Evolutionary conservation across 2,888 invertebrate genomes (phyloP).

Genomic region (Halictus ligatus): DNA sequence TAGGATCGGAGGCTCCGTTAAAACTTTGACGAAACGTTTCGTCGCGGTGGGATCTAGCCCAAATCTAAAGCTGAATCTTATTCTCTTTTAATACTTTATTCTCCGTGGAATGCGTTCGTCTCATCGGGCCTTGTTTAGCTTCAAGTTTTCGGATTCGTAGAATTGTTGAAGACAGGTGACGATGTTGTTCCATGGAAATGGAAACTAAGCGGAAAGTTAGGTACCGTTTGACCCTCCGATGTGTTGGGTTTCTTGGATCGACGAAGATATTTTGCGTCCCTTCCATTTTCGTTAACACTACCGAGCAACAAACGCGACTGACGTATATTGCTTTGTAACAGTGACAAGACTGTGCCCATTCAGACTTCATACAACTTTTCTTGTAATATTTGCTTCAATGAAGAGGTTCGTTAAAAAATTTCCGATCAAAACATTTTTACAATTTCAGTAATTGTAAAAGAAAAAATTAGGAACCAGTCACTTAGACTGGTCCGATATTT

Average conservation of each 20-base stretch:
- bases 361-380: too few species aligned
- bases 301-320: too few species aligned
- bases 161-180: not conserved
- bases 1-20: not conserved
- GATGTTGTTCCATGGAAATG: not conserved
- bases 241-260: not conserved
- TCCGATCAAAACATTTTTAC: too few species aligned
- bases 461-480: too few species aligned
- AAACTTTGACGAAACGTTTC: not conserved
- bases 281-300: not conserved
- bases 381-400: too few species aligned
- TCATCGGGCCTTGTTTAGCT: not conserved
- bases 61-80: not conserved
- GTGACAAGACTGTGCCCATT: too few species aligned
- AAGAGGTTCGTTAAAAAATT: too few species aligned
- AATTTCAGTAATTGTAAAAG: too few species aligned
- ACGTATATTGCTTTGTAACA: too few species aligned
- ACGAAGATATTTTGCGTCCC: not conserved
- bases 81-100: not conserved
- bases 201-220: not conserved
- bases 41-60: not conserved
- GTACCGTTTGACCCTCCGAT: not conserved
- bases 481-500: too few species aligned
- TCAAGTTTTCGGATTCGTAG: not conserved
- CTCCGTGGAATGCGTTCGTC: not conserved